Evolutionary conservation across 2,797 vertebrate genomes (phyloP), one percentile per base, ranked within the genome.

Genomic region (Gallirallus australis): DNA sequence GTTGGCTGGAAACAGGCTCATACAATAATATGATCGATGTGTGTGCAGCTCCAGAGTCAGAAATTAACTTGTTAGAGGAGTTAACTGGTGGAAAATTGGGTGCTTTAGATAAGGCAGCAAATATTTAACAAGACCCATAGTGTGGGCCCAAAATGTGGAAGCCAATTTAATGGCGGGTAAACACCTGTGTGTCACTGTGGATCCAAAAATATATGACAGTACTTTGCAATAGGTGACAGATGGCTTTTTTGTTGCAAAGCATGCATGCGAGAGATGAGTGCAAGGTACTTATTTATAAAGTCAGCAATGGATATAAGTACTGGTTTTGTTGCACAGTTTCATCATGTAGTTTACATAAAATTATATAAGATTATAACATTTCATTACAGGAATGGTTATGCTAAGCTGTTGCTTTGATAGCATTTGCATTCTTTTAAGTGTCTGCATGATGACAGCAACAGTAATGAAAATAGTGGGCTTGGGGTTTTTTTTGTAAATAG

Each of bases 401-500:
- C 47, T 83, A 90, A 91, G 15, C 73, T 83, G 59, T 25, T 75
- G 91, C 93, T 94, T 33, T 94, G 92, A 94, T 68, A 81, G 75
- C 82, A 91, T 96, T 89, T 88, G 37, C 48, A 61, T 92, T 61
- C 60, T 73, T 87, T 63, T 61, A 89, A 85, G 14, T 80, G 84
- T 94, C 89, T 96, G 39, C 92, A 59, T 54, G 33, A 60, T 68
- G 92, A 90, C 84, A 90, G 53, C 13, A 83, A 60, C 42, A 78
- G 69, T 95, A 94, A 89, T 87, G 63, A 96, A 91, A 94, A 79
- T 85, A 93, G 54, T 60, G 80, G 65, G 27, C 27, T 76, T 86
- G 66, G 27, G 45, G 1, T 0, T 37, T 78, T 90, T 94, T 90
- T 83, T 72, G 63, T 93, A 96, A 94, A 93, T 88, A 91, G 68